Percentiles rank a stretch among this genome's conserved stretches.
Conservation (phyloP, 2,888 invertebrate genomes). For the Oligia fasciuncula region DNA sequence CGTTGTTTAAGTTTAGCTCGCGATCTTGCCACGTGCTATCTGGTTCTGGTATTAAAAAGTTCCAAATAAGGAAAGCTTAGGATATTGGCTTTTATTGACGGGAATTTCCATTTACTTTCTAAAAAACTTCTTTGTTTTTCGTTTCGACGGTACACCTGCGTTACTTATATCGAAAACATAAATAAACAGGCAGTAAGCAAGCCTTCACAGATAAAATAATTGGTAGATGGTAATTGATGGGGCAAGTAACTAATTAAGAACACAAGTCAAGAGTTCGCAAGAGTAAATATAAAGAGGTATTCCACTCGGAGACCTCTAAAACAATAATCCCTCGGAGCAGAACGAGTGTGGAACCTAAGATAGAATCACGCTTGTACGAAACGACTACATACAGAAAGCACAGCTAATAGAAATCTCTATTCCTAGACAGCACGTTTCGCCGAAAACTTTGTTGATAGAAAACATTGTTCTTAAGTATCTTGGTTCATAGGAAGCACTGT, state of each 20-base stretch:
- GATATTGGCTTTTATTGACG: not conserved
- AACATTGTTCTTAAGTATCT: too few relatives aligned
- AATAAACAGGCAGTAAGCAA: not conserved
- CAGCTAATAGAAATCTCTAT: too few relatives aligned
- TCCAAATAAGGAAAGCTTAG: not conserved
- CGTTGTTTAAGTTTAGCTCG: not conserved
- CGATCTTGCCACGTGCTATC: not conserved
- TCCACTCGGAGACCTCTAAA: conserved; percentile 14
- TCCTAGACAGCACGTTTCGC: too few relatives aligned
- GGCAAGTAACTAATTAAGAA: not conserved
- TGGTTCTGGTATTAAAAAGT: not conserved
- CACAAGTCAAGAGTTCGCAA: not conserved
- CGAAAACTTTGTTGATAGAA: too few relatives aligned
- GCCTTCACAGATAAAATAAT: not conserved
- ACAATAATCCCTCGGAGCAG: conserved; percentile 9
- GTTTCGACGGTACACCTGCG: not conserved
- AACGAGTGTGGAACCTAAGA: too few relatives aligned
- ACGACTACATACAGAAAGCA: too few relatives aligned
- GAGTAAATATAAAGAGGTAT: not conserved
- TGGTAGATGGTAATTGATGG: not conserved
- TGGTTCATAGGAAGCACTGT: too few relatives aligned
- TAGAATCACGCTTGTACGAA: too few relatives aligned
- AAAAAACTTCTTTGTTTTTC: not conserved
- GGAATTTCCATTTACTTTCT: not conserved
- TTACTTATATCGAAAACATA: not conserved